Percentiles rank a stretch among this genome's conserved stretches.
phyloP scores from a whole-genome alignment of 1,140 invertebrate species.

The Drosophila willistoni region DNA sequence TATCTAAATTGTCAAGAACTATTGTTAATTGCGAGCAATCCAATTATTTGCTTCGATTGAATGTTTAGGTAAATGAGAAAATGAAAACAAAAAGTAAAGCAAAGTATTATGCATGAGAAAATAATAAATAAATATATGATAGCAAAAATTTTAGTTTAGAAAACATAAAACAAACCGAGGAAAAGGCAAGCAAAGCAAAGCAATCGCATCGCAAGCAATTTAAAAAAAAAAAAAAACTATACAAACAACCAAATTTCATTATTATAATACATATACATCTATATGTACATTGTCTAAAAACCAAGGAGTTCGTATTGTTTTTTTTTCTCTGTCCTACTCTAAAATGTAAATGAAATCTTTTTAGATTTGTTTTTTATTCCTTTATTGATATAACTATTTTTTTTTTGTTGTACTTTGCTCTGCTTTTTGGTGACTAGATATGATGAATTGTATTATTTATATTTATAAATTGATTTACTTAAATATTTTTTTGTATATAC shows the following conservation, averaged over 20 bases:
- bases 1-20: constrained; percentile 44
- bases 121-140: constrained; percentile 53
- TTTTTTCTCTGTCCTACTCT: background rate
- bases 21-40: constrained; percentile 51
- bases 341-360: background rate
- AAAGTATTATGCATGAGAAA: constrained; percentile 70
- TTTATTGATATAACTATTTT: background rate
- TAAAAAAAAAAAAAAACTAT: constrained; percentile 1
- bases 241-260: background rate
- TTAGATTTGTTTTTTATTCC: background rate
- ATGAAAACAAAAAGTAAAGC: constrained; percentile 55
- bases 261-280: constrained; percentile 35
- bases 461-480: constrained; percentile 34
- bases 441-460: constrained; percentile 46
- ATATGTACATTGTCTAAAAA: constrained; percentile 24
- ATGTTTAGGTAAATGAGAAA: constrained; percentile 36
- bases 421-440: constrained; percentile 9
- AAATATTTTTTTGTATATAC: constrained; percentile 34
- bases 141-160: constrained; percentile 69
- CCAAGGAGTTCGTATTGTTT: background rate
- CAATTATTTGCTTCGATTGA: constrained; percentile 60
- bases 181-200: constrained; percentile 50
- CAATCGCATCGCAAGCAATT: constrained; percentile 64
- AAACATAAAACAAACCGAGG: constrained; percentile 24
- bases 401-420: constrained; percentile 14